Evolutionary conservation across 2,113 vertebrate species (phyloP).

Genomic region (Echinops telfairi): DNA sequence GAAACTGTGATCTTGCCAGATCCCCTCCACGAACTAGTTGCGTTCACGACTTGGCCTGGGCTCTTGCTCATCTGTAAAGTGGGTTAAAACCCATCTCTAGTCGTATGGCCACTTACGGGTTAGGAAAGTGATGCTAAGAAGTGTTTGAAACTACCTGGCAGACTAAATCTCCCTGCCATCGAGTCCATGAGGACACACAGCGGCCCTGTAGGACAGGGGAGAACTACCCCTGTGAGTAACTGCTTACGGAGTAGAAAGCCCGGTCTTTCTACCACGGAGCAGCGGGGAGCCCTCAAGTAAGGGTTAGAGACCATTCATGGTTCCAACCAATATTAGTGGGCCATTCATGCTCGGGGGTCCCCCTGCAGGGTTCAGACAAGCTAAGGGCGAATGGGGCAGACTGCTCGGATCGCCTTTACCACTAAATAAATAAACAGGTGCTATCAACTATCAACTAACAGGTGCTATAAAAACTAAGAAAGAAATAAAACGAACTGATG

Average conservation of each 20-base stretch:
- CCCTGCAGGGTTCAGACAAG: background rate
- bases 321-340: background rate
- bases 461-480: background rate
- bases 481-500: background rate
- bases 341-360: fast-evolving
- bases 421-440: background rate
- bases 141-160: background rate
- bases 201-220: no score
- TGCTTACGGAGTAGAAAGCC: no score
- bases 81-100: background rate
- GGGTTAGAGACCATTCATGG: background rate
- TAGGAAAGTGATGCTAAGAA: background rate
- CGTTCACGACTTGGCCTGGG: background rate
- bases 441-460: no score
- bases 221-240: no score
- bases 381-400: fast-evolving
- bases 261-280: no score
- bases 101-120: background rate
- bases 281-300: background rate
- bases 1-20: background rate
- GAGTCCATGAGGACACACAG: no score
- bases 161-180: no score
- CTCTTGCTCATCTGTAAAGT: constrained; percentile 53
- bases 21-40: background rate
- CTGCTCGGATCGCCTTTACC: background rate